Evolutionary conservation across 64 coral and sea anemone genomes (phyloP), one percentile per base, ranked within the genome.

Genomic region (Montipora sp.): DNA sequence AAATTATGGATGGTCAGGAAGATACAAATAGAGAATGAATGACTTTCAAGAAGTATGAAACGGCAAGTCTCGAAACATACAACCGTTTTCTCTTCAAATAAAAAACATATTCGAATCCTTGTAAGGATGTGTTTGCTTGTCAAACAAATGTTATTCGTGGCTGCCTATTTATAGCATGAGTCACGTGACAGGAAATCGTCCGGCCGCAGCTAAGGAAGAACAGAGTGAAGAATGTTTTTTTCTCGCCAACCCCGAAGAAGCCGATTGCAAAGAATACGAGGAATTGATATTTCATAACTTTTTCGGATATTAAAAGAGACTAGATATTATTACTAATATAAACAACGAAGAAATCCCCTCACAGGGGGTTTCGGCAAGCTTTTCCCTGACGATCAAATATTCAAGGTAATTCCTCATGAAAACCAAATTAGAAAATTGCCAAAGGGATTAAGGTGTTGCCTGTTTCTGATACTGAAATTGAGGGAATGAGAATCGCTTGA

Each of bases 81-180:
- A 36, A 36, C 36, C 36, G 36, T 36, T 36, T 36, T 36, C 36
- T 36, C 36, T 36, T 36, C 36, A 36, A 36, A 36, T 36, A 36
- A 36, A 36, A 36, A 36, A 36, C 36, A 19, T 12, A 22, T 36
- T 5, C n/a, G n/a, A 27, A 24, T 77, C 36, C 36, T 16, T 15
- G 5, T 7, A 1, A 55, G 9, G 18, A 8, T 73, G 1, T 75
- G 73, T 80, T 80, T 80, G 3, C 50, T n/a, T 21, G 19, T 66
- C 80, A 68, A 83, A 68, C 80, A 83, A 66, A 68, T 83, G 80
- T 18, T 18, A 36, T 36, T 51, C 65, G 82, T 85, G 82, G 82
- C 65, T 11, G 5, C 61, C 46, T 50, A 60, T 61, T 85, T 49
- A 85, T 71, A 85, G 19, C 43, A 13, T 10, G 44, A 20, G 44